Evolutionary conservation across 1,140 invertebrate genomes (phyloP).

Genomic region (Leptoteleia sp.): DNA sequence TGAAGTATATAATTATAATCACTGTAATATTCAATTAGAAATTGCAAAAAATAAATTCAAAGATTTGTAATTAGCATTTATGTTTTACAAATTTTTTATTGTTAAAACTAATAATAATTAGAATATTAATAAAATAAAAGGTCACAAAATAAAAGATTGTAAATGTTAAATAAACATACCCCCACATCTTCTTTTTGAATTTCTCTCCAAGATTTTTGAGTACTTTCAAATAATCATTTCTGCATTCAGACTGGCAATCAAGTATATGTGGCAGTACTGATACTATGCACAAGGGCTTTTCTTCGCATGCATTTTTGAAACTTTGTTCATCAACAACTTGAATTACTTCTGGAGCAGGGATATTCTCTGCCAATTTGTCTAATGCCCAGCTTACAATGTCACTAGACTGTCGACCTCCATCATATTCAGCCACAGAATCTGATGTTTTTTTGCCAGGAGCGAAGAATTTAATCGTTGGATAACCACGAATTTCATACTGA

Average conservation of each 20-base stretch:
- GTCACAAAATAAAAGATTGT: too few species aligned
- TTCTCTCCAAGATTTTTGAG: slow-evolving; percentile 92
- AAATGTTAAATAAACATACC: slow-evolving; percentile 88
- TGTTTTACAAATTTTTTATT: too few species aligned
- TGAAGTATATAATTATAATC: too few species aligned
- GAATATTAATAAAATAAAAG: too few species aligned
- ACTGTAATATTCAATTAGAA: too few species aligned
- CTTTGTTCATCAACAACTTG: slow-evolving; percentile 83
- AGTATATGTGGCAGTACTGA: slow-evolving; percentile 97
- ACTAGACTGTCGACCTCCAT: slow-evolving; percentile 93
- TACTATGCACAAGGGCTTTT: slow-evolving; percentile 95
- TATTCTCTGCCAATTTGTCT: slow-evolving; percentile 92
- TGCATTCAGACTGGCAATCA: slow-evolving; percentile 97
- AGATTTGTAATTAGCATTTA: too few species aligned
- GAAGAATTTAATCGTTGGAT: slow-evolving; percentile 99
- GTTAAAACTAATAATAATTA: too few species aligned
- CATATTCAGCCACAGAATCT: slow-evolving; percentile 88
- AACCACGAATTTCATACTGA: slow-evolving; percentile 92
- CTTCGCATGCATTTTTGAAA: slow-evolving; percentile 89
- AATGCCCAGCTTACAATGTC: slow-evolving; percentile 96
- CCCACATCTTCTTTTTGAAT: slow-evolving; percentile 98
- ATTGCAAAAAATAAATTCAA: too few species aligned
- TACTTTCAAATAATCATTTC: slow-evolving; percentile 92
- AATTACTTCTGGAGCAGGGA: slow-evolving; percentile 93
- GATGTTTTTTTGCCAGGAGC: slow-evolving; percentile 88